A percentile compares a stretch with the other conserved stretches of the same genome.
These are phyloP conservation scores for Argyrosomus regius DNA, from an alignment of 2,797 vertebrate species.

Conservation along the genomic window DNA sequence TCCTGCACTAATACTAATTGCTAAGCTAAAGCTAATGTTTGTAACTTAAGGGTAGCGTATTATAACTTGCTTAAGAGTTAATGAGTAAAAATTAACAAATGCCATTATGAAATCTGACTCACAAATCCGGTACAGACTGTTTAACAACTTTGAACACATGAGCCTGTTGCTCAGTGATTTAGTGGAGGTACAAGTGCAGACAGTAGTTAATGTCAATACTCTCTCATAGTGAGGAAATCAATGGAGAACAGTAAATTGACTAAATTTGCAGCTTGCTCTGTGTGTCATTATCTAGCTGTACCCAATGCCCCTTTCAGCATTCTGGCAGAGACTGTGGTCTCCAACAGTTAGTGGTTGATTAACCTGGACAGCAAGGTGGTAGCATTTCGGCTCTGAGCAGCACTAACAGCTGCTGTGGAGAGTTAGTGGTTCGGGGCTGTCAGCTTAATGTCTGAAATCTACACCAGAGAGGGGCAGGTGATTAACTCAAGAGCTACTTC, in stretches of 20 bases:
- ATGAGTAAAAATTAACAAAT: background rate
- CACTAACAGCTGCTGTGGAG: conserved; percentile 36
- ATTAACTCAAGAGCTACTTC: conserved; percentile 13
- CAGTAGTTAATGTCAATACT: conserved; percentile 3
- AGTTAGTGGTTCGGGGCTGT: conserved; percentile 21
- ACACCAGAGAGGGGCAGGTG: background rate
- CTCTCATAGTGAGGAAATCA: conserved; percentile 5
- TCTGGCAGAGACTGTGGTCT: conserved; percentile 22
- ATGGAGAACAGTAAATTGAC: conserved; percentile 12
- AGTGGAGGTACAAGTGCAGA: background rate
- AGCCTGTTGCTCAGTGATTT: background rate
- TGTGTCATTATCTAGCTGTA: conserved; percentile 19
- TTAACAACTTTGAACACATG: background rate
- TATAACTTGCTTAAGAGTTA: background rate
- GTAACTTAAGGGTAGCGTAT: background rate
- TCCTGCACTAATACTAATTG: background rate
- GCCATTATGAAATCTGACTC: background rate
- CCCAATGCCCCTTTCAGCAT: conserved; percentile 1
- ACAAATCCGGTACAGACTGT: background rate
- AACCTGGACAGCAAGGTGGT: conserved; percentile 40
- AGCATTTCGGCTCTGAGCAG: conserved; percentile 16
- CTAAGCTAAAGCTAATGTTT: background rate
- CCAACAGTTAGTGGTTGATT: conserved; percentile 46
- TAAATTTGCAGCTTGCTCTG: conserved; percentile 4
- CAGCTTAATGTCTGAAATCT: conserved; percentile 25